Conservation (phyloP, 2,113 vertebrate genomes). For the Synchiropus splendidus region DNA sequence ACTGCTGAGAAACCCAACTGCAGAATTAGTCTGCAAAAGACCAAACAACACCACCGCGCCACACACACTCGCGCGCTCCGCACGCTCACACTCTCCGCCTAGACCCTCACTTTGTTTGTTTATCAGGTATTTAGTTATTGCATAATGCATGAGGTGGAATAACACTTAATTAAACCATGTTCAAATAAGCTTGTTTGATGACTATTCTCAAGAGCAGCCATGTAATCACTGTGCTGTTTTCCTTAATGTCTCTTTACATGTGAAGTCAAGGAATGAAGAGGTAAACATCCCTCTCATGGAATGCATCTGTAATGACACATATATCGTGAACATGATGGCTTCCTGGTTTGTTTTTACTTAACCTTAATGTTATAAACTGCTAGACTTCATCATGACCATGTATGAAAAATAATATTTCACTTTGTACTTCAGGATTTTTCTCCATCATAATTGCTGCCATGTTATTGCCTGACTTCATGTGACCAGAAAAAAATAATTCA, state of each 20-base stretch:
- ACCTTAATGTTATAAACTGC: too few relatives aligned
- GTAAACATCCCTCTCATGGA: too few relatives aligned
- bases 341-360: too few relatives aligned
- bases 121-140: conserved; percentile 53
- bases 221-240: conserved; percentile 51
- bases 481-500: too few relatives aligned
- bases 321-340: too few relatives aligned
- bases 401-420: too few relatives aligned
- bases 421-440: too few relatives aligned
- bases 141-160: conserved; percentile 53
- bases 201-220: conserved; percentile 41
- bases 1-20: conserved; percentile 26
- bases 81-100: conserved; percentile 26
- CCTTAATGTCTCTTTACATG: conserved; percentile 31
- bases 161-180: conserved; percentile 56
- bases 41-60: conserved; percentile 15
- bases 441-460: too few relatives aligned
- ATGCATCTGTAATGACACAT: too few relatives aligned
- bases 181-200: conserved; percentile 47
- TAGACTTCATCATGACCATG: too few relatives aligned
- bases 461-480: too few relatives aligned
- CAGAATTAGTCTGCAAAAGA: conserved; percentile 23
- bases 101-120: conserved; percentile 44
- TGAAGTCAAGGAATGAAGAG: conserved; percentile 10
- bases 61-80: conserved; percentile 27